Evolutionary conservation across 1,140 invertebrate species (phyloP).

Genomic region (Nebria ingens): DNA sequence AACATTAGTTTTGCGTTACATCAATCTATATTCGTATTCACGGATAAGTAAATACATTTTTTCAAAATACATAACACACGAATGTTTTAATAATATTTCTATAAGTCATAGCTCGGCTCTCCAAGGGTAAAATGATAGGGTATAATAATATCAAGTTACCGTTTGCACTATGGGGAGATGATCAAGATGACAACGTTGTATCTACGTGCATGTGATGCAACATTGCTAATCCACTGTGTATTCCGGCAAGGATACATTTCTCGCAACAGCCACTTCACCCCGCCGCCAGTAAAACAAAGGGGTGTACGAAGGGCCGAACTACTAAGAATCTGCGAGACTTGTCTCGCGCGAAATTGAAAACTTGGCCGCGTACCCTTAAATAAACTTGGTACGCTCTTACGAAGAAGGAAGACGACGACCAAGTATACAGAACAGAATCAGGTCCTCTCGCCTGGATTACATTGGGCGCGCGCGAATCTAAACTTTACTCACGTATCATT

Average conservation of each 20-base stretch:
- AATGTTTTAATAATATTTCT: not conserved
- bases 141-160: not conserved
- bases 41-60: too few species aligned
- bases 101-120: not conserved
- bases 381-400: too few species aligned
- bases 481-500: constrained; percentile 8
- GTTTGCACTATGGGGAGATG: not conserved
- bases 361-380: constrained; percentile 7
- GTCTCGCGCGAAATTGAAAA: not conserved
- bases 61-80: too few species aligned
- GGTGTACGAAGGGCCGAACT: not conserved
- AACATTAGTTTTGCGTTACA: too few species aligned
- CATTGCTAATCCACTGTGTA: not conserved
- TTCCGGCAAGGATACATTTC: not conserved
- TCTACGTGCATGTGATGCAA: not conserved
- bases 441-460: constrained; percentile 4
- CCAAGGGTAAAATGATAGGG: not conserved
- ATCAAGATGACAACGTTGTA: too few species aligned
- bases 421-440: too few species aligned
- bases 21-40: too few species aligned
- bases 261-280: not conserved
- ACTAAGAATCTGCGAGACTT: not conserved
- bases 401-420: too few species aligned
- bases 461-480: constrained; percentile 6
- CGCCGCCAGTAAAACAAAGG: not conserved